phyloP scores from a whole-genome alignment of 2,113 vertebrate species.

The Glareola pratincola region DNA sequence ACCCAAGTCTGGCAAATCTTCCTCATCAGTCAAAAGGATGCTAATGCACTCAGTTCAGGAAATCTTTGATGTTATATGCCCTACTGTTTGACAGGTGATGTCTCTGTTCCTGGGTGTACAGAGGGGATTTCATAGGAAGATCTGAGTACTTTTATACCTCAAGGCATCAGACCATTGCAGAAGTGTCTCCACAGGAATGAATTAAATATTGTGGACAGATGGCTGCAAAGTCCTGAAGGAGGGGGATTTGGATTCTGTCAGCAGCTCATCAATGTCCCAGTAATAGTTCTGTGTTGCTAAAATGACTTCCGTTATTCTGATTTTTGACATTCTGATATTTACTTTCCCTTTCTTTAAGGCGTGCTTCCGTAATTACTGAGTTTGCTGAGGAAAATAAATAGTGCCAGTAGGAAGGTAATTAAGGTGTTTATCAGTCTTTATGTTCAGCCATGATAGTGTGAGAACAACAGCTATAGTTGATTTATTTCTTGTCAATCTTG shows the following conservation, averaged over 20 bases:
- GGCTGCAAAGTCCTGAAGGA: not conserved
- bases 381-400: not conserved
- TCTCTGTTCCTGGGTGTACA: not conserved
- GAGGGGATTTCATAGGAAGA: fast-evolving
- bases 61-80: not conserved
- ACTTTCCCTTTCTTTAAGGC: not conserved
- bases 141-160: not conserved
- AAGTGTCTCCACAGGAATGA: not conserved
- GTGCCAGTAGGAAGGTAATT: not conserved
- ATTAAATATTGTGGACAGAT: not conserved
- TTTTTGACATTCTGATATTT: not conserved
- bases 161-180: not conserved
- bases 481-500: not conserved
- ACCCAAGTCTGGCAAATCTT: not conserved
- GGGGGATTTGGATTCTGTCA: not conserved
- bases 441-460: not conserved
- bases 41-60: not conserved
- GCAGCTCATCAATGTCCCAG: not conserved
- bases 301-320: not conserved
- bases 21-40: not conserved
- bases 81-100: not conserved
- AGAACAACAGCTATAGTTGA: not conserved
- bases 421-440: not conserved
- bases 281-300: not conserved
- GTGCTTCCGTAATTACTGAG: not conserved